A percentile compares a stretch with the other conserved stretches of the same genome.
Conservation (phyloP, 2,113 vertebrate species). For the Rattus norvegicus region GRCr8 NC_086029.1:75480501-75481000, state of each 20-base stretch:
- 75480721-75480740: background rate
- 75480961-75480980: slow-evolving; percentile 45
- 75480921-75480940: slow-evolving; percentile 29
- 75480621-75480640: background rate
- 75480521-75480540: background rate
- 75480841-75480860: slow-evolving; percentile 1
- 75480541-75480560: background rate
- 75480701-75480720: background rate
- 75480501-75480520: background rate
- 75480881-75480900: background rate
- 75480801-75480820: background rate
- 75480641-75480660: background rate
- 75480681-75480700: background rate
- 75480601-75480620: background rate
- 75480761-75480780: background rate
- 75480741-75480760: background rate
- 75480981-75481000: slow-evolving; percentile 32
- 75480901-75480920: slow-evolving; percentile 30
- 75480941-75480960: background rate
- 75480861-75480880: slow-evolving; percentile 3
- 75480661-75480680: background rate
- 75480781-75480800: background rate
- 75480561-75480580: background rate
- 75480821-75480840: background rate
- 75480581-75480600: background rate